Base-by-base conservation (phyloP, 1,140 invertebrate genomes). In the Helicoverpa armigera region DNA sequence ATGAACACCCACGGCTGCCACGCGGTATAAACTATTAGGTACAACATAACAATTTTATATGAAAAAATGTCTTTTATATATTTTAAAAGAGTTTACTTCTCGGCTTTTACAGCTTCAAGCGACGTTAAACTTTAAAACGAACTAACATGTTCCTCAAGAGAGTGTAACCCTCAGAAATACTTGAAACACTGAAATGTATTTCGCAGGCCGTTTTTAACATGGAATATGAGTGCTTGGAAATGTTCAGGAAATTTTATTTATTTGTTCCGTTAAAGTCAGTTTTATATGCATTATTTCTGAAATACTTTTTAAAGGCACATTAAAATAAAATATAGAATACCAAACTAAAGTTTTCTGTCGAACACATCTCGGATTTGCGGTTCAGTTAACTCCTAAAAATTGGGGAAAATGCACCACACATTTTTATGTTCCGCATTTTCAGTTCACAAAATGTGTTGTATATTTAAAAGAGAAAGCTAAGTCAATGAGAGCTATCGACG, bases 131-230 rank as follows among this genome's bases (percentile, higher is more conserved):
- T 58, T 73, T 51, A 73, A 73, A 73, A 14, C 13, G 53, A 73
- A 72, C 69, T 72, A 56, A 73, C 51, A 58, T 73, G 53, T 43
- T 73, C n/a, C 65, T 73, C 53, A 58, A 73, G 48, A 31, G 50
- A 73, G 53, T 58, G 31, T 73, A 72, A 58, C 16, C 53, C 54
- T 58, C 51, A 43, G 53, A 58, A 58, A 58, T 43, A 73, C 70
- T 73, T 73, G 70, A 58, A n/a, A 73, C 53, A 73, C 54, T 73
- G 70, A 56, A 72, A 73, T 58, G 11, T 58, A 58, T 72, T 72
- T 72, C 69, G 51, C 53, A 35, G 23, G 5, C 29, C 14, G 31
- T 58, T 43, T 16, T 58, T 58, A 43, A 43, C 14, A 29, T 56
- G 35, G 2, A 73, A 14, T 72, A 18, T 5, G 16, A 53, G 18